Percentiles rank a stretch among this genome's conserved stretches.
These are phyloP conservation scores for Gryllus bimaculatus DNA, from an alignment of 1,140 invertebrate genomes.

Conservation along the genomic window DNA sequence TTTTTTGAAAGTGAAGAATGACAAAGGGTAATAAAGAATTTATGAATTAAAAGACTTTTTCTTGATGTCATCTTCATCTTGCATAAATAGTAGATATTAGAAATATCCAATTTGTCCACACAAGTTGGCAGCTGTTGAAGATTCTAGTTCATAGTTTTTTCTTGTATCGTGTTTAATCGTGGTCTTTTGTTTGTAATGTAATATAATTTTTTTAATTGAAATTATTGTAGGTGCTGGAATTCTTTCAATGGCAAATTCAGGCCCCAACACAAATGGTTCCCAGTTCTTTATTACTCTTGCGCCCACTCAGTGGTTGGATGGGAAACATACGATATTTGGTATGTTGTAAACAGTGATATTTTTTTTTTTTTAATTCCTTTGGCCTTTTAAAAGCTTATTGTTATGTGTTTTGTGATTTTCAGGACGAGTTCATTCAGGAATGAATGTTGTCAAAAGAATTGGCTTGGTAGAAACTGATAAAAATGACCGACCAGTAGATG, in stretches of 20 bases:
- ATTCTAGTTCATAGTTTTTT: no score
- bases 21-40: no score
- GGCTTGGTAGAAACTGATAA: conserved; percentile 87
- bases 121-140: no score
- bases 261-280: conserved; percentile 92
- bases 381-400: background rate
- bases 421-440: conserved; percentile 70
- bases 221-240: conserved; percentile 57
- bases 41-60: no score
- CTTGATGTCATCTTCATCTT: no score
- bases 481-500: conserved; percentile 82
- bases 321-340: conserved; percentile 95
- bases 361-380: background rate
- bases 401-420: conserved; percentile 23
- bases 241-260: conserved; percentile 83
- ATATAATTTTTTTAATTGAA: background rate
- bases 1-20: no score
- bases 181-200: no score
- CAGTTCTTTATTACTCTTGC: conserved; percentile 98
- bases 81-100: no score
- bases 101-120: no score
- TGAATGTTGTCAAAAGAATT: conserved; percentile 83
- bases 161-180: no score
- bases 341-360: conserved; percentile 11
- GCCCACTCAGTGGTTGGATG: conserved; percentile 95